Conservation (phyloP, 2,113 vertebrate genomes). For the Aleadryas rufinucha region DNA sequence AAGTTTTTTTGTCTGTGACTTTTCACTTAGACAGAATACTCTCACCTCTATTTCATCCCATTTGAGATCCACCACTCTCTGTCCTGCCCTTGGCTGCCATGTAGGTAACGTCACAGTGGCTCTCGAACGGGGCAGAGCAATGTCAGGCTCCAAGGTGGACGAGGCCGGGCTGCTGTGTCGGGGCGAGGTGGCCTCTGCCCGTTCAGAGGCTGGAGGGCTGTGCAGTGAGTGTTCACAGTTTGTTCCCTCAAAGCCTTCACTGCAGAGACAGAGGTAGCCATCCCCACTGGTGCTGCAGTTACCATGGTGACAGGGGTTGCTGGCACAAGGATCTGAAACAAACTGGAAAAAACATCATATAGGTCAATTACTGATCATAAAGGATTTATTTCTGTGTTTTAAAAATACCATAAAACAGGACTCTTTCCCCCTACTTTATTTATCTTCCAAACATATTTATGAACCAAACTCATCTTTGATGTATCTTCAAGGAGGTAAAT, state of each 20-base stretch:
- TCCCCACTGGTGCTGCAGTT: constrained; percentile 84
- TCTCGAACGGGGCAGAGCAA: constrained; percentile 62
- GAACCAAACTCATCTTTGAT: background rate
- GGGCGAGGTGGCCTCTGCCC: constrained; percentile 62
- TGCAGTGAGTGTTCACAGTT: constrained; percentile 75
- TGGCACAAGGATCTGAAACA: constrained; percentile 87
- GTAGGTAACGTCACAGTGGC: constrained; percentile 76
- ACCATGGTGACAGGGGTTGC: constrained; percentile 95
- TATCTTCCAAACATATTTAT: background rate
- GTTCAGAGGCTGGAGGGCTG: constrained; percentile 34
- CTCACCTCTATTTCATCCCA: constrained; percentile 94
- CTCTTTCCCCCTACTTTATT: background rate
- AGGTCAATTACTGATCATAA: constrained; percentile 49
- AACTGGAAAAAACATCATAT: constrained; percentile 78
- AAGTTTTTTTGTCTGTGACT: background rate
- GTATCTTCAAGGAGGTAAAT: background rate
- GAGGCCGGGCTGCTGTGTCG: constrained; percentile 69
- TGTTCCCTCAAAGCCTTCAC: constrained; percentile 82
- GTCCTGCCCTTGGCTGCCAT: constrained; percentile 88
- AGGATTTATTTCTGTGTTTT: background rate
- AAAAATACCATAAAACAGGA: background rate
- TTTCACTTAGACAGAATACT: background rate
- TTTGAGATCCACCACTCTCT: constrained; percentile 85
- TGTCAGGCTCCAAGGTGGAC: constrained; percentile 74
- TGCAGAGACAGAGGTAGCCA: constrained; percentile 85